phyloP scores from a whole-genome alignment of 2,797 vertebrate species.

The Nothura maculosa region DNA sequence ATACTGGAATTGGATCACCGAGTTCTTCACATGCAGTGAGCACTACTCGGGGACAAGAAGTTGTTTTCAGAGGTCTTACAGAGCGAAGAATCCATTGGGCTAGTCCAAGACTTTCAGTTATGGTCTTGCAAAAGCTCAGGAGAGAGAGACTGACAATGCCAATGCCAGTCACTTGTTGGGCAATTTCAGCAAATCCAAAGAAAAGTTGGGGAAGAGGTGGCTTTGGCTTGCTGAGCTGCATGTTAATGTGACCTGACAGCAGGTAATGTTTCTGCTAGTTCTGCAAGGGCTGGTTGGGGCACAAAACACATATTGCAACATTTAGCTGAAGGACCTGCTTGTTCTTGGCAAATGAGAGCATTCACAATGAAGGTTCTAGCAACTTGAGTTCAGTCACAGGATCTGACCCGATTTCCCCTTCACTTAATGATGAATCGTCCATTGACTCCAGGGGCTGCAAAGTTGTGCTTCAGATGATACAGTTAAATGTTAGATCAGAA shows the following conservation, averaged over 20 bases:
- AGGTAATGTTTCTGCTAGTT: background rate
- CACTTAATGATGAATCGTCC: background rate
- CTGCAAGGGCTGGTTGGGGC: rapidly evolving
- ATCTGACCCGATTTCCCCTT: background rate
- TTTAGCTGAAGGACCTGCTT: background rate
- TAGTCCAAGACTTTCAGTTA: background rate
- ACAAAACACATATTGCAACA: rapidly evolving
- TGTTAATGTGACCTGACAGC: background rate
- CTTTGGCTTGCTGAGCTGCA: rapidly evolving
- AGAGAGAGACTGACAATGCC: background rate
- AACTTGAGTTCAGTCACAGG: background rate
- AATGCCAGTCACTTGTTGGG: too few species aligned
- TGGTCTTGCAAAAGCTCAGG: background rate
- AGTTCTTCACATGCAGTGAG: background rate
- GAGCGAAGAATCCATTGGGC: rapidly evolving
- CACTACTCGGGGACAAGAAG: background rate
- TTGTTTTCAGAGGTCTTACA: background rate
- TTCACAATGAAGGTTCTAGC: background rate
- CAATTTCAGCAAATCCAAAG: background rate
- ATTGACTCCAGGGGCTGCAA: background rate
- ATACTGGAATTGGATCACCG: background rate
- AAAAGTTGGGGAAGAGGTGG: background rate
- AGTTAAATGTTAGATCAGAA: background rate
- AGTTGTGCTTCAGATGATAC: rapidly evolving
- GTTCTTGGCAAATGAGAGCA: rapidly evolving